Evolutionary conservation across 2,888 invertebrate genomes (phyloP).

Genomic region (Geophilus truncorum): DNA sequence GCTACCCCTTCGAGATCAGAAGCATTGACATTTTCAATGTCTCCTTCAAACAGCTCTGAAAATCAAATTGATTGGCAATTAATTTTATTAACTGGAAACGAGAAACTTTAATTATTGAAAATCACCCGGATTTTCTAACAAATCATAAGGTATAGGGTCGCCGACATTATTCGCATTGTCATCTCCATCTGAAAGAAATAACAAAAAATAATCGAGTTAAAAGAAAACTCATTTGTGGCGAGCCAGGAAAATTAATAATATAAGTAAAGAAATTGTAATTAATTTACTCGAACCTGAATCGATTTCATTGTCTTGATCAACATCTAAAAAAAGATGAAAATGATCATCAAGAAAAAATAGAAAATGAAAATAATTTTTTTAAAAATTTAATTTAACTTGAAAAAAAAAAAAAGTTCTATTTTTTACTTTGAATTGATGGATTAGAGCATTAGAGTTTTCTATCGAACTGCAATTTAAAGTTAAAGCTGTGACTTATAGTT

Average conservation of each 20-base stretch:
- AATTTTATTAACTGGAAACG: not conserved
- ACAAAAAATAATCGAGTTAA: not conserved
- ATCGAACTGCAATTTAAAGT: too few species aligned
- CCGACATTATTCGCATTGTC: not conserved
- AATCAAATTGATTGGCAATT: not conserved
- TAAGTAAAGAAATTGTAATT: not conserved
- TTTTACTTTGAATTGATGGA: too few species aligned
- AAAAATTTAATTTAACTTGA: not conserved
- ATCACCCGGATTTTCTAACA: not conserved
- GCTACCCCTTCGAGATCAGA: slow-evolving; percentile 19
- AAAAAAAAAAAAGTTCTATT: not conserved
- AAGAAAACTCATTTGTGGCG: too few species aligned
- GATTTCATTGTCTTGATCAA: not conserved
- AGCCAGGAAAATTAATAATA: too few species aligned
- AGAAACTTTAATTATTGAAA: not conserved
- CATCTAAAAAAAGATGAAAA: slow-evolving; percentile 11
- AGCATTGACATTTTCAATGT: slow-evolving; percentile 27
- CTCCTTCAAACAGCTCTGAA: slow-evolving; percentile 31
- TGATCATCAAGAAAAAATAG: too few species aligned
- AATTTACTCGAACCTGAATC: not conserved
- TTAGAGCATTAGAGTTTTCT: too few species aligned
- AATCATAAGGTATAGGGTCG: not conserved
- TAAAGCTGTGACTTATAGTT: not conserved
- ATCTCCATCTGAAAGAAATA: not conserved
- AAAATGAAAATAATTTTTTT: not conserved